Evolutionary conservation across 2,888 invertebrate species (phyloP).

Genomic region (Yponomeuta cagnagella): DNA sequence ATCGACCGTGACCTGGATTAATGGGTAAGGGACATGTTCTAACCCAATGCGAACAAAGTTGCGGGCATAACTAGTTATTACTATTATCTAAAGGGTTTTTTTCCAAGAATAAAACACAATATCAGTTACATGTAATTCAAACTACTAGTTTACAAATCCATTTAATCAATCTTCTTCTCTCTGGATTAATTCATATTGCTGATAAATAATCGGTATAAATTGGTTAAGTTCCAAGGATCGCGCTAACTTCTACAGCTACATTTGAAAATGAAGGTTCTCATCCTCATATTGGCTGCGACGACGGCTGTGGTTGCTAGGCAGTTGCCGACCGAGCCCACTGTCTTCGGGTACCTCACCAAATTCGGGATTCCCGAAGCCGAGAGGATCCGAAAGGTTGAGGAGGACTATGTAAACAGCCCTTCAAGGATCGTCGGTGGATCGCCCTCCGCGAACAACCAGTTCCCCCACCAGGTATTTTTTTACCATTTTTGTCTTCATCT

Average conservation of each 20-base stretch:
- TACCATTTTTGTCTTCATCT: background rate
- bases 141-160: background rate
- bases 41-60: no score
- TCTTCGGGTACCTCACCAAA: constrained; percentile 36
- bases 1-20: no score
- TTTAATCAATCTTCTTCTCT: background rate
- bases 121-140: no score
- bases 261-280: constrained; percentile 11
- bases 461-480: constrained; percentile 40
- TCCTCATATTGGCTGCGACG: constrained; percentile 5
- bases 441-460: constrained; percentile 32
- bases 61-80: no score
- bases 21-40: no score
- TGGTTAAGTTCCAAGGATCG: no score
- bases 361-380: constrained; percentile 40
- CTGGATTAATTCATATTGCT: no score
- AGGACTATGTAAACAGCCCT: constrained; percentile 25
- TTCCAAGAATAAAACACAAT: no score
- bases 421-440: constrained; percentile 43
- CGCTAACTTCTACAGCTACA: no score
- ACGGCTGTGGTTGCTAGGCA: background rate
- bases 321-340: constrained; percentile 23
- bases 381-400: constrained; percentile 37
- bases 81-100: no score
- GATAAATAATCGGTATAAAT: no score